These are phyloP conservation scores for Columba livia DNA, from an alignment of 2,113 vertebrate species.

Conservation along the genomic window DNA sequence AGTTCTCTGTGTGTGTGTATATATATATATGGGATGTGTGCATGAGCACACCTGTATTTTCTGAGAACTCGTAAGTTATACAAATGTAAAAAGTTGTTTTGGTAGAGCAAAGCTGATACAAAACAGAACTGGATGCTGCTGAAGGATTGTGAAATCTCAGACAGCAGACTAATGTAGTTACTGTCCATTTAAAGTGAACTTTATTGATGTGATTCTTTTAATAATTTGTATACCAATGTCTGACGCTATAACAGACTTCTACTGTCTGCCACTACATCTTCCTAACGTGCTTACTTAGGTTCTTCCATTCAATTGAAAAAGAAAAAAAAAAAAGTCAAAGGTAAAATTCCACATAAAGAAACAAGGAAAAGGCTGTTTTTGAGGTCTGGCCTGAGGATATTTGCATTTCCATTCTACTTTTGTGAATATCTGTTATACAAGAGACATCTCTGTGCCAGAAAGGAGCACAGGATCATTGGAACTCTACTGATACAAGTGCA, in stretches of 20 bases:
- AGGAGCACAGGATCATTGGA: background rate
- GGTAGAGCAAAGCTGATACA: background rate
- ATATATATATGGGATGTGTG: accelerated
- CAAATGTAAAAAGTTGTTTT: background rate
- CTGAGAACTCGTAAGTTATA: background rate
- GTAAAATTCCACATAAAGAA: background rate
- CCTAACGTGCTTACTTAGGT: background rate
- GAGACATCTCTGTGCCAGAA: background rate
- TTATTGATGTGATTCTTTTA: background rate
- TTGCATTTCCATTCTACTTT: background rate
- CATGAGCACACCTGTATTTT: background rate
- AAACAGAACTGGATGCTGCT: background rate
- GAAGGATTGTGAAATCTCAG: background rate
- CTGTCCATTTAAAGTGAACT: background rate
- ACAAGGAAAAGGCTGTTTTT: background rate
- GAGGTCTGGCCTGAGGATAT: background rate
- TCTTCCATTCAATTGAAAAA: background rate
- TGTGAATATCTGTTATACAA: background rate
- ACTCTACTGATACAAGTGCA: background rate
- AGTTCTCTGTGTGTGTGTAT: background rate
- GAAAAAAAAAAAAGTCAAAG: accelerated
- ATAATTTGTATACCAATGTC: background rate
- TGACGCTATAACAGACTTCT: background rate
- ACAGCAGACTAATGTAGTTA: background rate
- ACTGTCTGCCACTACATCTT: background rate